phyloP scores from a whole-genome alignment of 2,797 vertebrate genomes.

The Schizothorax lantsangensis region DNA sequence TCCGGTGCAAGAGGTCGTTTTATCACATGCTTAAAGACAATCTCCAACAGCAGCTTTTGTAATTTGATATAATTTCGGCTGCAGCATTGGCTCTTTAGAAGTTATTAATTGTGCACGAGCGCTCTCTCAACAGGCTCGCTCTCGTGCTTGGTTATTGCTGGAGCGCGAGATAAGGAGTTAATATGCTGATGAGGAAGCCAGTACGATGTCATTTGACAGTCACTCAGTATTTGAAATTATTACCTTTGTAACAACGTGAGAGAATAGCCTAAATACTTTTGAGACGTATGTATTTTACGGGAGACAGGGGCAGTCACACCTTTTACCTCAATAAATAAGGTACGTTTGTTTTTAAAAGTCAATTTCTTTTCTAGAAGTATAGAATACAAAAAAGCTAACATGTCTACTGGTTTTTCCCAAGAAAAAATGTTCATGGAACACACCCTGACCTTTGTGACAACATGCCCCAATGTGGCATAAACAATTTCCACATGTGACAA shows the following conservation, averaged over 20 bases:
- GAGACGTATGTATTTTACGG: not conserved
- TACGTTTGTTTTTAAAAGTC: not conserved
- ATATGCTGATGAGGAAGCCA: not conserved
- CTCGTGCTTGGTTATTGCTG: not conserved
- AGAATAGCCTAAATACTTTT: not conserved
- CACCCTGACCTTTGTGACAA: not conserved
- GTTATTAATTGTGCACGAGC: not conserved
- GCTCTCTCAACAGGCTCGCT: not conserved
- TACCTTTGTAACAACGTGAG: not conserved
- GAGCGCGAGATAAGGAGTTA: not conserved
- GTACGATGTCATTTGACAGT: not conserved
- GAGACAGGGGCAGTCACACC: not conserved
- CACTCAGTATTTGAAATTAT: not conserved
- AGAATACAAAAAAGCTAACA: too few relatives aligned
- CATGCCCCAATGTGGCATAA: too few relatives aligned
- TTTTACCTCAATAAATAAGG: not conserved
- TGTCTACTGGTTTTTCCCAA: not conserved
- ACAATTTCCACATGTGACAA: not conserved
- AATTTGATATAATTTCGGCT: not conserved
- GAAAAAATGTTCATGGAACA: not conserved
- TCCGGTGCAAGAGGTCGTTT: not conserved
- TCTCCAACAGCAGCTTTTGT: not conserved
- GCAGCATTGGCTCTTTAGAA: not conserved
- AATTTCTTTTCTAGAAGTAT: not conserved
- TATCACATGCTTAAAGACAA: not conserved